These are phyloP conservation scores for Cosmia pyralina DNA, from an alignment of 2,888 invertebrate genomes.

Conservation along the genomic window DNA sequence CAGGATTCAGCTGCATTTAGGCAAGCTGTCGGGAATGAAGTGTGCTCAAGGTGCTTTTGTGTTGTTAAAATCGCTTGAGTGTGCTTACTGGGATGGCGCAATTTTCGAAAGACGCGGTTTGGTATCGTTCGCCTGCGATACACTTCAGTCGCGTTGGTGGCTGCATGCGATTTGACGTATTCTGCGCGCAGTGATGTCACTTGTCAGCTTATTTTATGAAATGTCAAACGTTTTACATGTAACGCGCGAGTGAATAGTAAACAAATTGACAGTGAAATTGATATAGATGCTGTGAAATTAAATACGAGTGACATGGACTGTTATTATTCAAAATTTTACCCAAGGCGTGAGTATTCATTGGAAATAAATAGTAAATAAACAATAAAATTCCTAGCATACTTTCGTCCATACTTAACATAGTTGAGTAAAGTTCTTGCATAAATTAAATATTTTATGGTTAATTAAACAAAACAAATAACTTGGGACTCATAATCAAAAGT, in stretches of 20 bases:
- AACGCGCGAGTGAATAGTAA: constrained; percentile 88
- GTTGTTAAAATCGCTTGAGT: constrained; percentile 90
- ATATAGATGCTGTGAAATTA: constrained; percentile 85
- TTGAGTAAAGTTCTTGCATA: constrained; percentile 57
- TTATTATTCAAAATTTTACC: constrained; percentile 90
- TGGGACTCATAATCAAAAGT: constrained; percentile 7
- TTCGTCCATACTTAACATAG: constrained; percentile 78
- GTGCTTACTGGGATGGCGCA: constrained; percentile 90
- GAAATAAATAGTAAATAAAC: constrained; percentile 82
- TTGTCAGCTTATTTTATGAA: constrained; percentile 89
- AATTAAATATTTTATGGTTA: constrained; percentile 55
- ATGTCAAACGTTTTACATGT: constrained; percentile 88
- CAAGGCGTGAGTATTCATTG: constrained; percentile 89
- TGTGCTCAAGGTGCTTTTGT: constrained; percentile 89
- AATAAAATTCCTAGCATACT: constrained; percentile 86
- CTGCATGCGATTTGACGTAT: constrained; percentile 91
- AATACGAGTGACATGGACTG: constrained; percentile 88
- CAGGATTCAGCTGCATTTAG: constrained; percentile 84
- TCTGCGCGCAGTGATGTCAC: constrained; percentile 89
- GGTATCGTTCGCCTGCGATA: constrained; percentile 90
- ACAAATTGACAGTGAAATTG: constrained; percentile 87
- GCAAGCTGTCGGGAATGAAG: constrained; percentile 88
- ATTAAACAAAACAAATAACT: constrained; percentile 35
- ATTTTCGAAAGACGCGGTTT: constrained; percentile 91
- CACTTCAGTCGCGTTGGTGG: constrained; percentile 91